phyloP scores from a whole-genome alignment of 2,797 vertebrate species.

The Jordanella pulchra region DNA sequence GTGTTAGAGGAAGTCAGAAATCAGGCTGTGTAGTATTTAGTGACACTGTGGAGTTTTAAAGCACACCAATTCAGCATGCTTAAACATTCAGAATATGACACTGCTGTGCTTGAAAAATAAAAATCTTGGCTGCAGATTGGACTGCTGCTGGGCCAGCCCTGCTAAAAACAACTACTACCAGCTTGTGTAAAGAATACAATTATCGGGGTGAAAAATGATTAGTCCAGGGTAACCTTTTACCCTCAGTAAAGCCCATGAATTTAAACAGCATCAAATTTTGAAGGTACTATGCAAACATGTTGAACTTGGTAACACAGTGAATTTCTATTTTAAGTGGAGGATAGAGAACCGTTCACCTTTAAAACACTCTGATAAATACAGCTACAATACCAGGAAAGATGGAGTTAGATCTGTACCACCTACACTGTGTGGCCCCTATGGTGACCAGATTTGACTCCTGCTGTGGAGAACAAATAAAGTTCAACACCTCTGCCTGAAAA shows the following conservation, averaged over 20 bases:
- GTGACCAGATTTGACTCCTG: slow-evolving; percentile 38
- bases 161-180: slow-evolving; percentile 1
- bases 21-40: not conserved
- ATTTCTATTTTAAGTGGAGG: slow-evolving; percentile 28
- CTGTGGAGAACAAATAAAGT: slow-evolving; percentile 31
- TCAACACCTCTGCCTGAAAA: slow-evolving; percentile 24
- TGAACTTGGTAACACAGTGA: slow-evolving; percentile 33
- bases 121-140: slow-evolving; percentile 1
- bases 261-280: not conserved
- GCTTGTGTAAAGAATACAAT: not conserved
- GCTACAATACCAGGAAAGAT: slow-evolving; percentile 35
- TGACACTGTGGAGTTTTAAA: not conserved
- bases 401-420: slow-evolving; percentile 11
- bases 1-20: not conserved
- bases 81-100: slow-evolving; percentile 8
- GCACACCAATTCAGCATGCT: not conserved
- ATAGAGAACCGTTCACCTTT: slow-evolving; percentile 42
- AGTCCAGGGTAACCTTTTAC: too few species aligned
- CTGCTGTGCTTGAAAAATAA: not conserved
- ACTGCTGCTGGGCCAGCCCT: not conserved
- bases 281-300: not conserved
- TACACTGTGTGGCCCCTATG: slow-evolving; percentile 27
- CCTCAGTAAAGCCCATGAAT: not conserved
- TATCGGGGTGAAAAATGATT: not conserved
- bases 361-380: slow-evolving; percentile 17